Evolutionary conservation across 53 echinoderm and acorn worm species (phyloP), one percentile per base, ranked within the genome.

Genomic region (Hippasteria phrygiana): DNA sequence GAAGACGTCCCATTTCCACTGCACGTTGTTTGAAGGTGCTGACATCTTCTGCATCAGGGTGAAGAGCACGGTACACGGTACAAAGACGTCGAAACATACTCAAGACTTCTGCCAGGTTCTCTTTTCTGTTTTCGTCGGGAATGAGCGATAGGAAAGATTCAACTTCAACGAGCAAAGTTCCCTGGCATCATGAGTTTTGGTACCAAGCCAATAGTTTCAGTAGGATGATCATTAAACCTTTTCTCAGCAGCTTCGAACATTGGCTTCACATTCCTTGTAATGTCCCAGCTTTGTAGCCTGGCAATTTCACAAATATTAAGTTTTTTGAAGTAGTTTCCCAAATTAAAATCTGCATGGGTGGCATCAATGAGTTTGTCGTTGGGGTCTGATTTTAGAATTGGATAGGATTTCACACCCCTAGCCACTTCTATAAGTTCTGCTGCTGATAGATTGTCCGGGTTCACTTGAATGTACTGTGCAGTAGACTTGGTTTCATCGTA

Each of bases 161-260:
- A 63, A 45, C 48, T 3, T 75, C 56, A 2, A 18, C 83, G 81
- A 1, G 92, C 92, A 77, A 88, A 92, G 51, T 92, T 92, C 2
- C 88, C 92, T 35, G 88, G 92, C 92, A 92, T 92, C 88, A 92
- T 88, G 7, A 92, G 67, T 55, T 32, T 41, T 0, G 92, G 83
- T 4, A 55, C 64, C 22, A 73, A 59, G 3, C 88, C 92, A 62
- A 88, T 55, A 0, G 74, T 50, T 31, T 55, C 41, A 7, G 45
- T 20, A 14, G 8, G 12, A 28, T 89, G 88, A 14, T 43, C 77
- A 39, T 78, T 71, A 5, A 93, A 90, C 1, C 43, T 2, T 36
- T 55, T 55, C 7, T 90, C 92, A 5, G 67, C 92, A 77, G 62
- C 89, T 10, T 75, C 88, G 28, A 92, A 75, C 67, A 89, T 54